Base-by-base conservation (phyloP, 2,888 invertebrate genomes). In the Oxycera nigricornis region DNA sequence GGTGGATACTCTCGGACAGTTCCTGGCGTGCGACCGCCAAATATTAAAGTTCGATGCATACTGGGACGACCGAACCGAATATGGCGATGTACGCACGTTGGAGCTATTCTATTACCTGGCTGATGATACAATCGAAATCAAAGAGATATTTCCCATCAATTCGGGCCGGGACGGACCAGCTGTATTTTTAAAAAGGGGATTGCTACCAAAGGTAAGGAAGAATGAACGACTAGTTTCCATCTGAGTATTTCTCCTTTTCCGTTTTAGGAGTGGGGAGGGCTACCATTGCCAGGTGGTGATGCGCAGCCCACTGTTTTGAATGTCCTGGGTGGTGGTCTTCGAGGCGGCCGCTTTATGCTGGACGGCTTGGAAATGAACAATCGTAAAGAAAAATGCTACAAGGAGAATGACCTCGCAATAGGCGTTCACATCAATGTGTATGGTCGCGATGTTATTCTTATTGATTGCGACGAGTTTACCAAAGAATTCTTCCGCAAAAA, bases 61-160 rank as follows among this genome's bases (percentile, higher is more conserved):
- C 82, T 97, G 96, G 96, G 95, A 97, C 81, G 96, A 97, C 82
- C 89, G 91, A 1, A 90, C 90, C 0, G 90, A 91, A 81, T 91
- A 91, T 81, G 96, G 96, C 0, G 90, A 91, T 74, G 84, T 94
- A 26, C 92, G 95, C 78, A 87, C 91, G 79, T 85, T 97, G 75
- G 92, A 94, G 81, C 87, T 97, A 14, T 91, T 92, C 81, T 97
- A 94, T 82, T 96, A 92, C 85, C 86, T 97, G 61, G 91, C 93
- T 0, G 96, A 97, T 81, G 94, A 95, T 80, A 95, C 95, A 0
- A 91, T 97, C 9, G 95, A 96, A 83, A 91, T 97, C 4, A 91
- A 92, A 79, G 96, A 96, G 85, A 88, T 88, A 52, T 82, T 90
- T 67, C 86, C 88, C 0, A 86, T 88, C 0, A 92, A 92, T 81